Evolutionary conservation across 1,140 invertebrate genomes (phyloP).

Genomic region (Drosophila sp.): DNA sequence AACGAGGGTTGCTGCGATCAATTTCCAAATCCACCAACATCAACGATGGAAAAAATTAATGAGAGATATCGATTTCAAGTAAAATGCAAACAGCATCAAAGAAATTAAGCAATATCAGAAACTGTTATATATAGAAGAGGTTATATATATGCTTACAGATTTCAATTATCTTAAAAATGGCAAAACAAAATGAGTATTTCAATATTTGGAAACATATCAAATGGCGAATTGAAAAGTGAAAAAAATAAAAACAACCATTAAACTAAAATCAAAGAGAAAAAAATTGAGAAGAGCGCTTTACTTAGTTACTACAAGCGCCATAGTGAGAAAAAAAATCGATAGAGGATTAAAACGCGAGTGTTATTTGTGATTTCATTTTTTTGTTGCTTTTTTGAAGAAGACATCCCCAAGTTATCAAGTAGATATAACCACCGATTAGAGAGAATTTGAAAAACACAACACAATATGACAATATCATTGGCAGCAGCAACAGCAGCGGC

Average conservation of each 20-base stretch:
- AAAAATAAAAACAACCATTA: constrained; percentile 30
- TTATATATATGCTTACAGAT: background rate
- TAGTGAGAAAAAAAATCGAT: background rate
- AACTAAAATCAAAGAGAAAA: constrained; percentile 6
- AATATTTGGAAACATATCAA: constrained; percentile 83
- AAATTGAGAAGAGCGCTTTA: too few relatives aligned
- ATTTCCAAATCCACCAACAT: background rate
- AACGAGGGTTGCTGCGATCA: background rate
- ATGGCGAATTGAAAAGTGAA: constrained; percentile 74
- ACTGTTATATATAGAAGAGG: background rate
- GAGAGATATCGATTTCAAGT: constrained; percentile 57
- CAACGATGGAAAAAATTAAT: constrained; percentile 16
- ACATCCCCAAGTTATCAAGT: constrained; percentile 31
- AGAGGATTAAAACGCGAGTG: background rate
- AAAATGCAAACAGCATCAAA: constrained; percentile 3
- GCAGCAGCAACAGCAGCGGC: constrained; percentile 33
- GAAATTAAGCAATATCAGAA: constrained; percentile 17
- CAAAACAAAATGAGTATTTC: constrained; percentile 73
- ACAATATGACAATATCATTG: constrained; percentile 79
- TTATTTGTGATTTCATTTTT: background rate
- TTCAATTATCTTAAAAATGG: constrained; percentile 55
- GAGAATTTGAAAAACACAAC: constrained; percentile 40
- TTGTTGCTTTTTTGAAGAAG: constrained; percentile 31
- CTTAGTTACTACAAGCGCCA: constrained; percentile 9
- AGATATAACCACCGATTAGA: constrained; percentile 52